phyloP scores from a whole-genome alignment of 1,140 invertebrate genomes.

The Globodera rostochiensis region DNA sequence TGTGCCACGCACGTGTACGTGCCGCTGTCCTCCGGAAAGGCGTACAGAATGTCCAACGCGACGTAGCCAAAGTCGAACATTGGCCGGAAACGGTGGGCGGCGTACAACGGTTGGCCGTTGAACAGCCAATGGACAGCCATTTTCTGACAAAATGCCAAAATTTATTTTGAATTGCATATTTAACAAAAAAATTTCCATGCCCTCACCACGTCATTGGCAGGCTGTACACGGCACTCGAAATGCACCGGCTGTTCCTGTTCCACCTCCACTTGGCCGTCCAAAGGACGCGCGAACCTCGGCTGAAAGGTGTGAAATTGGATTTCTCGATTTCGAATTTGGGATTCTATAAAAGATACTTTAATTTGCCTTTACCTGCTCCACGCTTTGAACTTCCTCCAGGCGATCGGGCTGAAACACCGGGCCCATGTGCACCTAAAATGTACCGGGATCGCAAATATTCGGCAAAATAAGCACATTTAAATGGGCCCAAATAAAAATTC shows the following conservation, averaged over 20 bases:
- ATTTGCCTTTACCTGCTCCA: constrained; percentile 39
- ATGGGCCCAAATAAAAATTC: no score
- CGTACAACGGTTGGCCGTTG: constrained; percentile 58
- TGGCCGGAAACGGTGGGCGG: constrained; percentile 84
- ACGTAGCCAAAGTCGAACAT: constrained; percentile 94
- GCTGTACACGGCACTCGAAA: constrained; percentile 68
- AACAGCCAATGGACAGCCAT: constrained; percentile 72
- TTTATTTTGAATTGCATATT: not conserved
- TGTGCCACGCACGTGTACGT: constrained; percentile 60
- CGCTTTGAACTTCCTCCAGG: constrained; percentile 57
- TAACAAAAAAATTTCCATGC: not conserved
- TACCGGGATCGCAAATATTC: no score
- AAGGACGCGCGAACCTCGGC: constrained; percentile 50
- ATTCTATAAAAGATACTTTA: no score
- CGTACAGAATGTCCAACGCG: constrained; percentile 78
- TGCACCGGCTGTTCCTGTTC: constrained; percentile 68
- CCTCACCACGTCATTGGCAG: constrained; percentile 67
- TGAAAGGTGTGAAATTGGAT: not conserved
- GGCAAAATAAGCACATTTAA: no score
- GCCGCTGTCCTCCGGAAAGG: constrained; percentile 63
- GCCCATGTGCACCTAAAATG: constrained; percentile 55
- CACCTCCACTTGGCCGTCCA: constrained; percentile 54
- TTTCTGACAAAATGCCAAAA: constrained; percentile 35
- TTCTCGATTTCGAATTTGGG: not conserved
- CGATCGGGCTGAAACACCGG: constrained; percentile 51